Evolutionary conservation across 92 coral and sea anemone genomes (phyloP), one percentile per base, ranked within the genome.

Genomic region (Pocillopora meandrina): DNA sequence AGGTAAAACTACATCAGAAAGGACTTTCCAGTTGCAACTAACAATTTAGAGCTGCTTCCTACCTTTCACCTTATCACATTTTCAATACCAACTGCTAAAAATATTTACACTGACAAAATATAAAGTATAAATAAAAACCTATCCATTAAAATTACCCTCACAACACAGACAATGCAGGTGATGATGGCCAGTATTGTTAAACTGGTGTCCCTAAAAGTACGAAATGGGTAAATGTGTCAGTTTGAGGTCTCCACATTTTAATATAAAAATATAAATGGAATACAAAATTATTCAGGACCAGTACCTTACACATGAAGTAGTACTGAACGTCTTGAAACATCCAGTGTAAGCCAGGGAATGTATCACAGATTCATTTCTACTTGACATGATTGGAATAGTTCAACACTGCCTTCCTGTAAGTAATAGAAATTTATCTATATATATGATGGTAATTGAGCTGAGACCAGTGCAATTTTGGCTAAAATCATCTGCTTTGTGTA

Each of bases 231-330:
- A 20, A 9, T 31, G 64, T 56, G 62, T 65, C 13, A 42, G 52
- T 42, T 42, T 42, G 52, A 42, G 52, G 52, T 42, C 52, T 42
- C 8, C 52, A 42, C 52, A 42, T 42, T 42, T 42, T 42, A 42
- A 2, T 7, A 42, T 42, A 42, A 42, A 42, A 42, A 42, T 42
- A 42, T 42, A 42, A 0, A 42, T 42, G 4, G 31, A 66, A 33
- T 23, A 1, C 71, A 74, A 10, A 55, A 12, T n/a, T 21, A 72
- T 23, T 2, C 77, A 3, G n/a, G 1, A 73, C 31, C 3, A 35
- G 14, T 89, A 96, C 98, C 98, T 90, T 34, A 92, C 98, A 87
- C 98, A 96, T 65, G 98, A 96, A 59, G 94, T 88, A 62, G 78
- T 82, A 35, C 91, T 90, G 71, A 86, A 96, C 23, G 90, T 90